Conservation (phyloP, 2,113 vertebrate genomes). For the Mixornis gularis region DNA sequence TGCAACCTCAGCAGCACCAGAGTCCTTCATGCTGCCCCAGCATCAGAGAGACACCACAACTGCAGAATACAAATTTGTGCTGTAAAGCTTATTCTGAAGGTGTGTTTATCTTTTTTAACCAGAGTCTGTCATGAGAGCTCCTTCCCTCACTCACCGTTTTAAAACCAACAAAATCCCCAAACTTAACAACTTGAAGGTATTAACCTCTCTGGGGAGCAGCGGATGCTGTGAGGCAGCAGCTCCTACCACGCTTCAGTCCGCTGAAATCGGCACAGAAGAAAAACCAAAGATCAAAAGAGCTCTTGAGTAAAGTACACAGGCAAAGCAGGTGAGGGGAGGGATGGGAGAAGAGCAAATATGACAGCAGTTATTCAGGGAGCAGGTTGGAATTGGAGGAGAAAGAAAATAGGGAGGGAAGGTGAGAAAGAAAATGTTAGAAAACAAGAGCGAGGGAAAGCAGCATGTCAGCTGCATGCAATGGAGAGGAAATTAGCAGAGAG, state of each 20-base stretch:
- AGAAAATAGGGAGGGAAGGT: background rate
- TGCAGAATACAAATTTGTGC: background rate
- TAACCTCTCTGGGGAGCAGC: background rate
- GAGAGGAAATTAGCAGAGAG: conserved; percentile 35
- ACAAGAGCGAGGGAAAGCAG: background rate
- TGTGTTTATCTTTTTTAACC: background rate
- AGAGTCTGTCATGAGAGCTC: background rate
- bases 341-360: conserved; percentile 18
- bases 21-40: background rate
- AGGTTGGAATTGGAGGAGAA: background rate
- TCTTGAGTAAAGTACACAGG: conserved; percentile 9
- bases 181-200: background rate
- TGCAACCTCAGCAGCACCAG: background rate
- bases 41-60: background rate
- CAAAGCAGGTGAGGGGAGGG: background rate
- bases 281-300: conserved; percentile 43
- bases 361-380: conserved; percentile 6
- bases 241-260: background rate
- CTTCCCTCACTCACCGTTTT: background rate
- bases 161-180: conserved; percentile 14
- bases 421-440: background rate
- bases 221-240: background rate
- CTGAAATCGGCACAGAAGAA: background rate
- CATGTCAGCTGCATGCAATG: background rate
- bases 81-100: background rate